A percentile compares a stretch with the other conserved stretches of the same genome.
Conservation (phyloP, 1,140 invertebrate species). For the Diploscapter pachys region DNA sequence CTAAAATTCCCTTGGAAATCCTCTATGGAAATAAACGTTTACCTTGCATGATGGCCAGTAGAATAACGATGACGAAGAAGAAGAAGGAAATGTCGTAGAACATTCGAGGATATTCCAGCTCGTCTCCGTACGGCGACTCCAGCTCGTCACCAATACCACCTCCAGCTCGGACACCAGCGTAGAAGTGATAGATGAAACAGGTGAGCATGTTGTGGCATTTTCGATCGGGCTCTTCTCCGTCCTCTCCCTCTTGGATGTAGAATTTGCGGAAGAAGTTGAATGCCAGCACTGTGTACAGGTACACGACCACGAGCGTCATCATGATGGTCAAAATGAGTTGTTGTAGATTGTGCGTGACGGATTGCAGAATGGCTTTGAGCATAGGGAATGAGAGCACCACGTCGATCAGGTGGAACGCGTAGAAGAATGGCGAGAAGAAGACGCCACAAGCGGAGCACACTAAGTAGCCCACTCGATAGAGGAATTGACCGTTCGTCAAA, state of each 20-base stretch:
- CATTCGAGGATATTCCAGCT: slow-evolving; percentile 92
- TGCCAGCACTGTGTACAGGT: slow-evolving; percentile 98
- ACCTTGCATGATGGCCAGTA: slow-evolving; percentile 98
- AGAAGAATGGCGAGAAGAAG: slow-evolving; percentile 98
- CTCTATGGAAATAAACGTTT: slow-evolving; percentile 4
- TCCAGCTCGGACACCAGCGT: slow-evolving; percentile 96
- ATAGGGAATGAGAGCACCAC: slow-evolving; percentile 97
- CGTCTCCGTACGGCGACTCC: slow-evolving; percentile 93
- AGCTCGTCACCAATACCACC: slow-evolving; percentile 97
- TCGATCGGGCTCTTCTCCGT: slow-evolving; percentile 77
- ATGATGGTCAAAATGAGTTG: slow-evolving; percentile 95
- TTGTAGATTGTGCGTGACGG: slow-evolving; percentile 99
- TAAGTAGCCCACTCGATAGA: slow-evolving; percentile 96
- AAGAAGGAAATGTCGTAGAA: slow-evolving; percentile 99
- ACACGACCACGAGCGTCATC: slow-evolving; percentile 94
- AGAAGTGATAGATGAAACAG: slow-evolving; percentile 98
- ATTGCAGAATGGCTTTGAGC: slow-evolving; percentile 93
- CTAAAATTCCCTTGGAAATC: slow-evolving; percentile 62
- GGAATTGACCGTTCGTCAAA: slow-evolving; percentile 67
- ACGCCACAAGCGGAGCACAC: slow-evolving; percentile 93
- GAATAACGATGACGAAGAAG: slow-evolving; percentile 99
- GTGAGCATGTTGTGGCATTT: slow-evolving; percentile 99
- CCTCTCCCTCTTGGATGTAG: slow-evolving; percentile 96
- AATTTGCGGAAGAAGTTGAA: slow-evolving; percentile 99
- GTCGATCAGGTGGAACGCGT: slow-evolving; percentile 90